These are phyloP conservation scores for Caracal caracal DNA, from an alignment of 2,113 vertebrate genomes.

Conservation along the genomic window DNA sequence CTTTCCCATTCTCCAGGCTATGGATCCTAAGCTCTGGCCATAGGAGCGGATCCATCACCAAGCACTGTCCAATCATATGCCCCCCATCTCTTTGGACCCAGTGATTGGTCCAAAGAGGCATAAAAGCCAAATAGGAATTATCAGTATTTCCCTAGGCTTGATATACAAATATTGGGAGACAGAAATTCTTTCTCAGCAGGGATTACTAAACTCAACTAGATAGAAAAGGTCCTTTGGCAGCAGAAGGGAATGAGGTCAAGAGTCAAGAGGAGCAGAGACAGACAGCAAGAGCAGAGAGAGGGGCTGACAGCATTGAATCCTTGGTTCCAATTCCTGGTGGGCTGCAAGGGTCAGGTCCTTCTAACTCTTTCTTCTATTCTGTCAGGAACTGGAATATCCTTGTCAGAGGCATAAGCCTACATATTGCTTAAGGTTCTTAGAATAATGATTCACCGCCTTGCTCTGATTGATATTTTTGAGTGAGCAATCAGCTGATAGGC, in stretches of 20 bases:
- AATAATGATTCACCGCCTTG: neutral
- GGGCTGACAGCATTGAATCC: neutral
- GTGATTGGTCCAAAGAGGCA: neutral
- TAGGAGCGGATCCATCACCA: neutral
- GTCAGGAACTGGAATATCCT: neutral
- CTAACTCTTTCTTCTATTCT: neutral
- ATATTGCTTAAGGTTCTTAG: neutral
- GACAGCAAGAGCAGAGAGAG: neutral
- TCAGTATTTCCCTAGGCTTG: neutral
- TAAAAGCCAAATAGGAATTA: neutral
- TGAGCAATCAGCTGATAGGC: neutral
- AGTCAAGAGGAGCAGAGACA: neutral
- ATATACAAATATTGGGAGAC: neutral
- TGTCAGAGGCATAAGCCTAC: neutral
- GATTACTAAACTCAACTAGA: neutral
- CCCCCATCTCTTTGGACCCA: neutral
- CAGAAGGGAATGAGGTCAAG: neutral
- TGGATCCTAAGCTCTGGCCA: neutral
- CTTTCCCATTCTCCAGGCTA: neutral
- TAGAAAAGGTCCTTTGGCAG: neutral
- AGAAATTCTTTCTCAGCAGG: neutral
- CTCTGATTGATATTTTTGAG: neutral
- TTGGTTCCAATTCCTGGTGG: neutral
- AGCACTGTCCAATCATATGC: neutral
- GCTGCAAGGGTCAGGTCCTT: neutral